Conservation (phyloP, 1,140 invertebrate species). For the Pogonognathellus flavescens region DNA sequence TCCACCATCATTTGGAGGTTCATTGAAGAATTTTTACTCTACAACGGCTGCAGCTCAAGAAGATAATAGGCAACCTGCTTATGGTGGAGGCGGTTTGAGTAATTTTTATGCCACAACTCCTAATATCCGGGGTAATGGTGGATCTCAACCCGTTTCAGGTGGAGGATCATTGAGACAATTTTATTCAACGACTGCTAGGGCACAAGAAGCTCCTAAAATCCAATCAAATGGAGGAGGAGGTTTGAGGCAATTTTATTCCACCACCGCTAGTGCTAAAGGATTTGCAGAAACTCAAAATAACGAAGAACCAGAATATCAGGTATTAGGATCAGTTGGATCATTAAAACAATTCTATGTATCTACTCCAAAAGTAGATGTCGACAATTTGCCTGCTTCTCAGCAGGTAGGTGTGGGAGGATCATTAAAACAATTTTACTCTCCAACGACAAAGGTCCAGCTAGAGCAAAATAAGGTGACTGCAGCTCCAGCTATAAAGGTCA, state of each 20-base stretch:
- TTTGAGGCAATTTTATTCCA: constrained; percentile 2
- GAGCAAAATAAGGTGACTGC: background rate
- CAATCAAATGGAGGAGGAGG: background rate
- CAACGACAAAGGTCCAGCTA: background rate
- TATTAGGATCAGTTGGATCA: background rate
- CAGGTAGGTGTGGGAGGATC: background rate
- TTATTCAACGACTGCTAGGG: constrained; percentile 16
- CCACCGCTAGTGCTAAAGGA: background rate
- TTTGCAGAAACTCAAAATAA: background rate
- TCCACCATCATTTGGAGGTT: background rate
- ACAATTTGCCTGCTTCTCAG: background rate
- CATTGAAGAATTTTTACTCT: background rate
- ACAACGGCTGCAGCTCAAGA: background rate
- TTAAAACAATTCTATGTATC: constrained; percentile 2
- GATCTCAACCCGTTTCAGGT: background rate
- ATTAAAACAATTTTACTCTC: background rate
- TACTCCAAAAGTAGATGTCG: background rate
- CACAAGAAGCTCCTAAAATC: background rate
- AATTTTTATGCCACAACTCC: background rate
- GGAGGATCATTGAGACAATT: background rate
- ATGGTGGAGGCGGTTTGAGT: background rate
- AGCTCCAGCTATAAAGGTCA: background rate
- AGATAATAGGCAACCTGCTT: no score
- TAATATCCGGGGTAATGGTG: background rate
- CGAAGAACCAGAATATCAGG: background rate